Conservation (phyloP, 2,113 vertebrate species). For the Dipodomys ordii region DNA sequence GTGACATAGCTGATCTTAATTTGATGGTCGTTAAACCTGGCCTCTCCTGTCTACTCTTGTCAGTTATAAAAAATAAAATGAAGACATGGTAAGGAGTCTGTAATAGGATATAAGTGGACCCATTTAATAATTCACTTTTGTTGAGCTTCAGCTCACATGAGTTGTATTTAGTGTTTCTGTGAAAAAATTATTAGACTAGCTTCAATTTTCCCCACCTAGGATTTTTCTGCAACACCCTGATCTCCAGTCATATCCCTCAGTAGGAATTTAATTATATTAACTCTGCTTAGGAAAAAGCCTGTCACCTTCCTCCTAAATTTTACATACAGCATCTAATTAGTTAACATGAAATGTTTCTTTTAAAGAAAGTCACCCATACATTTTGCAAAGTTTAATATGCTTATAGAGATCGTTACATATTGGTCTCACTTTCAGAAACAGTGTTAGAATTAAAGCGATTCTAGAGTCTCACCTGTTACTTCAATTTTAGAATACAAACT, state of each 20-base stretch:
- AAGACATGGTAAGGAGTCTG: constrained; percentile 94
- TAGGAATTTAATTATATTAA: neutral
- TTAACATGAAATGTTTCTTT: neutral
- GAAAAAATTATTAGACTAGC: constrained; percentile 90
- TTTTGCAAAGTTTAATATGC: neutral
- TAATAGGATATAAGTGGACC: constrained; percentile 93
- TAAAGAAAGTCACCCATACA: neutral
- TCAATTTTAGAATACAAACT: neutral
- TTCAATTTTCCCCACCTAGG: constrained; percentile 87
- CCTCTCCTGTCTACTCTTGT: constrained; percentile 92
- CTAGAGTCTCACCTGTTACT: neutral
- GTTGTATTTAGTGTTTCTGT: constrained; percentile 91
- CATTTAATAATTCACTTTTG: constrained; percentile 98
- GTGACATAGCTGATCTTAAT: constrained; percentile 88
- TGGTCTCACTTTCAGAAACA: neutral
- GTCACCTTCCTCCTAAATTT: neutral
- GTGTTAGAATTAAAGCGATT: neutral
- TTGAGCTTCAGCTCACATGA: constrained; percentile 90
- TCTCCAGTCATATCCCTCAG: neutral
- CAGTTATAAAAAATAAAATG: constrained; percentile 98
- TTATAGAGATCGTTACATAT: neutral
- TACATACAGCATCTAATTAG: neutral
- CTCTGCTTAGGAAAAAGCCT: neutral
- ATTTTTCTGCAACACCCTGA: constrained; percentile 13
- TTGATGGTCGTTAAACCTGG: constrained; percentile 88